Base-by-base conservation (phyloP, 2,113 vertebrate species). In the Leptosomus discolor region DNA sequence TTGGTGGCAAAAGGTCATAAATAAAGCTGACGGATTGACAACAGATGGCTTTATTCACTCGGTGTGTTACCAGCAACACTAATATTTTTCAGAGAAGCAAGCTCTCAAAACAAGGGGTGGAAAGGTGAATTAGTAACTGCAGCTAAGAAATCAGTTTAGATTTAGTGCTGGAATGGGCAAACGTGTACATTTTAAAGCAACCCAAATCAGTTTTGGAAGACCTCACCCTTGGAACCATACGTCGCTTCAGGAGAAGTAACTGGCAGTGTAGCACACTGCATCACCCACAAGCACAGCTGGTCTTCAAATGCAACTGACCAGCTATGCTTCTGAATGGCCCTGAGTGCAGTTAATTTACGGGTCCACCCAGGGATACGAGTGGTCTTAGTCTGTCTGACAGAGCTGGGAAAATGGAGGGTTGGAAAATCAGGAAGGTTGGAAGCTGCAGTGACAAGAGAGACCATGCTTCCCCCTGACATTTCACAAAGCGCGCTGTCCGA, bases 211-310 rank as follows among this genome's bases (percentile, higher is more conserved):
- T 67, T 91, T 21, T 39, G 73, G 54, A 85, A 74, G 73, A 70
- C 24, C 24, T 21, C 30, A 36, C 12, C 36, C 46, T 77, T 50
- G n/a, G 68, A 87, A 53, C 23, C 12, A 1, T 6, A 10, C 2
- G 1, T 58, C 89, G 10, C 32, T 41, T 75, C 30, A 34, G 26
- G 43, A 57, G 41, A 53, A 79, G 53, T 1, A 1, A 46, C 57
- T 64, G 53, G 74, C 36, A 56, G 34, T 0, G 0, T 30, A 70
- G 41, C 0, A 0, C 18, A 27, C 36, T 56, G 54, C 22, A 21
- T 50, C 58, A 51, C 61, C 30, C 19, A 9, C 30, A 46, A 29
- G 54, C 39, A 56, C 63, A 86, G 63, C 61, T 60, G 70, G 18
- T 30, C 39, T 79, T 73, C 76, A 24, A 24, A 12, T 53, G n/a